phyloP scores from a whole-genome alignment of 2,797 vertebrate species.

The Eremophila alpestris region DNA sequence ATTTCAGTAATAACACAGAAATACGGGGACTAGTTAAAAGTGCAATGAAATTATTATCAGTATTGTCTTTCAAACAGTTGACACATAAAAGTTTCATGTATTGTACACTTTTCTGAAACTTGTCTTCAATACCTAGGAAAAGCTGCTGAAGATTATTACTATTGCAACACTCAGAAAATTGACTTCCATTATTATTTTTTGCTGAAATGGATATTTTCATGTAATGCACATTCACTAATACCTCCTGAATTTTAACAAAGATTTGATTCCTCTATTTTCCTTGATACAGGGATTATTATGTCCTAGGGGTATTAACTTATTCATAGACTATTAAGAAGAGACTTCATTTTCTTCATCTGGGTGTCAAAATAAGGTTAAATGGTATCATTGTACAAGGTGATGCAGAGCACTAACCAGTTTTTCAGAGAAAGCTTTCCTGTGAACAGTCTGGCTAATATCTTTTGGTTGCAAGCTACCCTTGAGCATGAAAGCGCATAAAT shows the following conservation, averaged over 20 bases:
- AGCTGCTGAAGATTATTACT: background rate
- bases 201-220: background rate
- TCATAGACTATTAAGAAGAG: background rate
- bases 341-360: background rate
- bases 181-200: background rate
- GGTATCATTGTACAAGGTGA: background rate
- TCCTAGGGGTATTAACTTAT: background rate
- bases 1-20: background rate
- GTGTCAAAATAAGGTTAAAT: constrained; percentile 24
- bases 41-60: background rate
- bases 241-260: background rate
- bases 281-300: background rate
- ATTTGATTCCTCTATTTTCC: background rate
- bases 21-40: background rate
- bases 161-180: background rate
- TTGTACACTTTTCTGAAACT: background rate
- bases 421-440: background rate
- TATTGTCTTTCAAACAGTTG: background rate
- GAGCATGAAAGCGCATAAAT: background rate
- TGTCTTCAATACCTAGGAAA: background rate
- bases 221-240: background rate
- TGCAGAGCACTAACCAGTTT: background rate
- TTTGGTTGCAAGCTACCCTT: background rate
- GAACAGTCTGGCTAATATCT: background rate
- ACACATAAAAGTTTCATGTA: background rate